A percentile compares a stretch with the other conserved stretches of the same genome.
Evolutionary conservation across 1,140 invertebrate genomes (phyloP).

Genomic region (Cherax quadricarinatus): DNA sequence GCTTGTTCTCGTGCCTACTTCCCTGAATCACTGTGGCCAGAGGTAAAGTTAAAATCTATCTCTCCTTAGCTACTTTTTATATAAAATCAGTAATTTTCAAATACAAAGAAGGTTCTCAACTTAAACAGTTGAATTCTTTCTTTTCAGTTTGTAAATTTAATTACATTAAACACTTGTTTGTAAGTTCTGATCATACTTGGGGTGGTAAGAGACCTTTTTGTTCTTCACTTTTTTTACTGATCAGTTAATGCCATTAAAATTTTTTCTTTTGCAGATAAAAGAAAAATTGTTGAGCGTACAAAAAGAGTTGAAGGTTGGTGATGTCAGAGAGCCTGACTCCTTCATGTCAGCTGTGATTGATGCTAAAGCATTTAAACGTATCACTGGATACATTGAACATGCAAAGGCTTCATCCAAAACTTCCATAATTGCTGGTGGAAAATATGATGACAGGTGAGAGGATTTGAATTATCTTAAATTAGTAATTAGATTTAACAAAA

Average conservation of each 20-base stretch:
- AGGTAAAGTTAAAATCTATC: conserved; percentile 78
- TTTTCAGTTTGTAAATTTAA: too few relatives aligned
- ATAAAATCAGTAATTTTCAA: neutral
- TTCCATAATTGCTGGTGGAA: conserved; percentile 92
- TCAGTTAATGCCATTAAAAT: too few relatives aligned
- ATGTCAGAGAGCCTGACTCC: conserved; percentile 87
- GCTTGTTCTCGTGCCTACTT: conserved; percentile 98
- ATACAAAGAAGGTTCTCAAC: neutral
- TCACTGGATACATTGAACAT: conserved; percentile 92
- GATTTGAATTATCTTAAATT: too few relatives aligned
- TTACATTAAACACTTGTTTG: too few relatives aligned
- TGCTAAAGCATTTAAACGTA: conserved; percentile 93
- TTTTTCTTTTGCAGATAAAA: conserved; percentile 80
- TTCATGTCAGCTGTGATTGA: conserved; percentile 98
- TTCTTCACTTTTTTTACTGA: neutral
- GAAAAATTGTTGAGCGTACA: conserved; percentile 83
- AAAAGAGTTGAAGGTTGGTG: conserved; percentile 88
- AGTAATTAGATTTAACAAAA: too few relatives aligned
- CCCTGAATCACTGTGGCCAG: conserved; percentile 91
- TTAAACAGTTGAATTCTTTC: too few relatives aligned
- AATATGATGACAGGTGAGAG: conserved; percentile 86
- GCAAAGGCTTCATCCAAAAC: conserved; percentile 88
- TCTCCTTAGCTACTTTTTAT: neutral
- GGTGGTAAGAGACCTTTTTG: too few relatives aligned
- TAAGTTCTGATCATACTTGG: too few relatives aligned